Evolutionary conservation across 2,888 invertebrate species (phyloP), one percentile per base, ranked within the genome.

Genomic region (Linyphia triangularis): DNA sequence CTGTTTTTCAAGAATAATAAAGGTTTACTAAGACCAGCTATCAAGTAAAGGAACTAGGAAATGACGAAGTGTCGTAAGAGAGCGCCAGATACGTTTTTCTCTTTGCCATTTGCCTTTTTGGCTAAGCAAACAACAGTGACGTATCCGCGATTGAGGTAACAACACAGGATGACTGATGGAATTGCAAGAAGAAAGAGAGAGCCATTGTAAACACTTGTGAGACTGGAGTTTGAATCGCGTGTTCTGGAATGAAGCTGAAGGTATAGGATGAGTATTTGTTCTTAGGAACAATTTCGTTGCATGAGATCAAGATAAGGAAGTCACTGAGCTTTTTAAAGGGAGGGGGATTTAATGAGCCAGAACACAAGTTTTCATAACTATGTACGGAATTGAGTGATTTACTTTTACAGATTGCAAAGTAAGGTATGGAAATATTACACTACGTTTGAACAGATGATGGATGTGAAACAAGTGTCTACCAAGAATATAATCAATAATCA

Each of bases 31-130:
- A 63, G 28, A 28, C 19, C 40, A 63, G 10, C 10, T n/a, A 77
- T 40, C 77, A 77, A 77, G 63, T 61, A 77, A 77, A 73, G 30
- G 19, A 59, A 73, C 57, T 59, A 59, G 77, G 77, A 77, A 77
- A 77, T 63, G 61, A 61, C 77, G 61, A 77, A 61, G 43, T 77
- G 77, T 77, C 63, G 77, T 40, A 61, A 77, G 24, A 77, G 59
- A 16, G n/a, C 37, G 16, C 13, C 24, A 72, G 72, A 77, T 61
- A 77, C 37, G 77, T 59, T 37, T 26, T 51, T n/a, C 43, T 51
- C 40, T n/a, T 51, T 28, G 28, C 26, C 33, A 28, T 26, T 30
- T n/a, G 40, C 61, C 40, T 19, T 33, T 77, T 63, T 40, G 37
- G 77, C n/a, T 61, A 77, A 33, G 77, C 63, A 77, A 77, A 77